Conservation (phyloP, 2,888 invertebrate genomes). For the Plagodis pulveraria region DNA sequence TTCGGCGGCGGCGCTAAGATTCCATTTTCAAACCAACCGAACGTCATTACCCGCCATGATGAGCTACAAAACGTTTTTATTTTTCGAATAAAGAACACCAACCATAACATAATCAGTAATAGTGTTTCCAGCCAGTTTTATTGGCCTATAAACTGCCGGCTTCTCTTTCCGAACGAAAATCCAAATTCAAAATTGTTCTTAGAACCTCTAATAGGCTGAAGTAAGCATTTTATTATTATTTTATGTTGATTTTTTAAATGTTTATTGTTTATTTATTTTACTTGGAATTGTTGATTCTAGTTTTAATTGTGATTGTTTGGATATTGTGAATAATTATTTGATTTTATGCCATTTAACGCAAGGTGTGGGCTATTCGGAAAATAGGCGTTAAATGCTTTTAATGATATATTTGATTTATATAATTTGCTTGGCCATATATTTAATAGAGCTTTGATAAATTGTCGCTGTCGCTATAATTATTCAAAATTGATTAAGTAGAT, state of each 20-base stretch:
- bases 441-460: neutral
- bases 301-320: conserved; percentile 33
- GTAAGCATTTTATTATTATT: conserved; percentile 43
- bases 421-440: conserved; percentile 8
- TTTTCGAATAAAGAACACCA: conserved; percentile 42
- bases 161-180: conserved; percentile 48
- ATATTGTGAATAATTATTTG: conserved; percentile 28
- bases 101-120: conserved; percentile 58
- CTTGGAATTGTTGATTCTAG: conserved; percentile 43
- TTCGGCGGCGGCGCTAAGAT: conserved; percentile 30
- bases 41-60: conserved; percentile 41
- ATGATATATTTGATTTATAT: conserved; percentile 7
- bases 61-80: conserved; percentile 42
- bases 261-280: conserved; percentile 58
- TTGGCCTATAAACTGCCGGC: conserved; percentile 53
- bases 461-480: no score
- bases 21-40: conserved; percentile 22
- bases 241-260: conserved; percentile 29
- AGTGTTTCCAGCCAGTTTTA: conserved; percentile 52
- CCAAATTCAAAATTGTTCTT: conserved; percentile 55
- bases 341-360: conserved; percentile 29
- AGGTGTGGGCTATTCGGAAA: conserved; percentile 20
- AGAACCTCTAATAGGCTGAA: conserved; percentile 57
- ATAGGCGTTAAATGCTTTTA: conserved; percentile 11
- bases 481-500: no score